A percentile compares a stretch with the other conserved stretches of the same genome.
These are phyloP conservation scores for Andrena camellia DNA, from an alignment of 2,888 invertebrate genomes.

Conservation along the genomic window DNA sequence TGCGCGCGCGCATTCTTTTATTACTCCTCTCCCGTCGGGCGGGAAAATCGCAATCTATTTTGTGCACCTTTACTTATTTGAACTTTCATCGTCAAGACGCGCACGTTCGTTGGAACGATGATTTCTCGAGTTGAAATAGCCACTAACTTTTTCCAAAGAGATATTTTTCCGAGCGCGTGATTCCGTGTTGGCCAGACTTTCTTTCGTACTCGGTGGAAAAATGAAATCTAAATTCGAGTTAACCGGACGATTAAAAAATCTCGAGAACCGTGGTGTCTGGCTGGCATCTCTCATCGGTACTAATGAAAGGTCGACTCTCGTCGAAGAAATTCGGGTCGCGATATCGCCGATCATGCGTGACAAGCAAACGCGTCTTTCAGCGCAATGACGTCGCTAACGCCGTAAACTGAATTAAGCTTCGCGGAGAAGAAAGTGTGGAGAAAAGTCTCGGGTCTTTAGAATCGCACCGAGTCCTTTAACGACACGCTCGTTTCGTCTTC, in stretches of 20 bases:
- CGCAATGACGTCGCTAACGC: conserved; percentile 4
- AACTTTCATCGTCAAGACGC: conserved; percentile 3
- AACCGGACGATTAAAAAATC: not conserved
- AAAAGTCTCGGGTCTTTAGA: conserved; percentile 28
- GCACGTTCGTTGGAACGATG: not conserved
- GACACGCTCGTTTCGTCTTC: conserved; percentile 23
- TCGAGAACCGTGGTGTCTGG: no score
- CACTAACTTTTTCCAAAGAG: conserved; percentile 3
- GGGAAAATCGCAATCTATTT: not conserved
- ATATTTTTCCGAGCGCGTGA: conserved; percentile 3
- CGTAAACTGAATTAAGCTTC: conserved; percentile 21
- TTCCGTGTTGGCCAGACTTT: conserved; percentile 7
- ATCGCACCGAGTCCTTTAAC: not conserved
- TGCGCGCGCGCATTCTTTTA: no score
- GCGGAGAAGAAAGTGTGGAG: conserved; percentile 50
- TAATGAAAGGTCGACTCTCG: not conserved
- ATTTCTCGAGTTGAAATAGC: not conserved
- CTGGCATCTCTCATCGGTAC: not conserved
- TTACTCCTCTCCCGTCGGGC: not conserved
- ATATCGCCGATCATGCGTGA: conserved; percentile 14
- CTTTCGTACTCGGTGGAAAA: not conserved
- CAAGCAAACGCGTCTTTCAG: conserved; percentile 11
- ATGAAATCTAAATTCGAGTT: not conserved
- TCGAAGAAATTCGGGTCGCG: conserved; percentile 10
- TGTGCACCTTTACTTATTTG: not conserved